These are phyloP conservation scores for Ciconia nigra DNA, from an alignment of 2,797 vertebrate species.

Conservation along the genomic window DNA sequence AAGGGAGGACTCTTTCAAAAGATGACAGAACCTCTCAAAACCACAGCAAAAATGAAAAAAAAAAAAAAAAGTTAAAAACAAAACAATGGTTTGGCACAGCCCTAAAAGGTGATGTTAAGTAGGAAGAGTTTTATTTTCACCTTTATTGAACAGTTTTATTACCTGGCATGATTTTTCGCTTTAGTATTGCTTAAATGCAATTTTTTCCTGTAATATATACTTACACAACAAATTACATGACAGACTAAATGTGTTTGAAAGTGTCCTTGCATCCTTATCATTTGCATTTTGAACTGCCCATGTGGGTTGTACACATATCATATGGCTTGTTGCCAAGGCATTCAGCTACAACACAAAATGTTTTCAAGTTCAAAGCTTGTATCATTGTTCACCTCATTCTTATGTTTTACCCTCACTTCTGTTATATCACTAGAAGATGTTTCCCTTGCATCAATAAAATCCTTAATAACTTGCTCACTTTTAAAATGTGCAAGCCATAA, in stretches of 20 bases:
- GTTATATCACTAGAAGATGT: not conserved
- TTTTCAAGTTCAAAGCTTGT: slow-evolving; percentile 42
- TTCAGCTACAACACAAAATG: slow-evolving; percentile 1
- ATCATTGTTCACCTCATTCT: not conserved
- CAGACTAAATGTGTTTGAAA: not conserved
- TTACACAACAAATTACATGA: not conserved
- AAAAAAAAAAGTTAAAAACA: not conserved
- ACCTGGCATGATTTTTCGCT: not conserved
- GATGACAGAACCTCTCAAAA: not conserved
- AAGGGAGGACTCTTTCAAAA: not conserved
- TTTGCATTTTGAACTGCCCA: slow-evolving; percentile 42
- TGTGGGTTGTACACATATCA: not conserved
- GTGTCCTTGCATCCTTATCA: not conserved
- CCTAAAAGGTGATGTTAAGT: not conserved
- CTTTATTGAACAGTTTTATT: not conserved
- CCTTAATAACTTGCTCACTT: slow-evolving; percentile 2
- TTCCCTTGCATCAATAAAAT: not conserved
- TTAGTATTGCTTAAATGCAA: not conserved
- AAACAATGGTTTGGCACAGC: not conserved
- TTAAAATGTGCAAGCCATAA: not conserved
- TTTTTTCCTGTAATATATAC: not conserved
- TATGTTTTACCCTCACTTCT: not conserved
- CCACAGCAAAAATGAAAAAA: not conserved
- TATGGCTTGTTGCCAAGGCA: slow-evolving; percentile 1
- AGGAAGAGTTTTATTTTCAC: not conserved